These are phyloP conservation scores for Dynastes tityus DNA, from an alignment of 2,888 invertebrate species.

Conservation along the genomic window DNA sequence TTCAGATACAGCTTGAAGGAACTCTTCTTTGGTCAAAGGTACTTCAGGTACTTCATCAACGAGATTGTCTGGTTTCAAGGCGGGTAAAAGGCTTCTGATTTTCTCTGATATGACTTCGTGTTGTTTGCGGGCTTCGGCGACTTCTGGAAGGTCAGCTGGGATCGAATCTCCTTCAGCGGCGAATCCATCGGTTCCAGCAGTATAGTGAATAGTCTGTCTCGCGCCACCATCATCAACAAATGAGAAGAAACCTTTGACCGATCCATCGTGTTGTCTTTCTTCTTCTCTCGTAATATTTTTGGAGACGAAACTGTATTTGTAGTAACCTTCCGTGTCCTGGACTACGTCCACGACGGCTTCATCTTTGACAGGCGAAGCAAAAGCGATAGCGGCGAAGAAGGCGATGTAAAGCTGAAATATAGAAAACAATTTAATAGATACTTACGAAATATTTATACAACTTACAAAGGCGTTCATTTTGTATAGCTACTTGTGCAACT, in stretches of 20 bases:
- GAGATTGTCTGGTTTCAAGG: conserved; percentile 34
- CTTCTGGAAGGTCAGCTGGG: conserved; percentile 47
- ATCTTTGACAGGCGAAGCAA: conserved; percentile 26
- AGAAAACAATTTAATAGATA: neutral
- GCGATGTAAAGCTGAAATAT: conserved; percentile 33
- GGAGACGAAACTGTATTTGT: conserved; percentile 42
- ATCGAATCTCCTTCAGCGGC: conserved; percentile 29
- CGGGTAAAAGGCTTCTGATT: conserved; percentile 38
- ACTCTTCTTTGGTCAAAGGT: conserved; percentile 43
- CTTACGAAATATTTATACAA: neutral
- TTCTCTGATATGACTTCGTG: conserved; percentile 42
- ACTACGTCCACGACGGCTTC: conserved; percentile 44
- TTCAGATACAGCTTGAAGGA: conserved; percentile 38
- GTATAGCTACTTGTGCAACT: too few relatives aligned
- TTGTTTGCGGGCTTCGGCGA: conserved; percentile 40
- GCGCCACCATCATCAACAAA: conserved; percentile 47
- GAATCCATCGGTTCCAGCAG: conserved; percentile 46
- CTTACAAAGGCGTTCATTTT: conserved; percentile 31
- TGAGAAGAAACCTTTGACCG: conserved; percentile 42
- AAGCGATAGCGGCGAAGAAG: conserved; percentile 18
- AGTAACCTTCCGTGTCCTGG: conserved; percentile 42
- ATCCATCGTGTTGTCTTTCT: conserved; percentile 47
- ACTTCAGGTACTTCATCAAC: conserved; percentile 40
- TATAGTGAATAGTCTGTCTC: conserved; percentile 47
- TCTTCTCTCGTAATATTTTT: conserved; percentile 47